These are phyloP conservation scores for Solenopsis fugax DNA, from an alignment of 1,140 invertebrate species.

Conservation along the genomic window DNA sequence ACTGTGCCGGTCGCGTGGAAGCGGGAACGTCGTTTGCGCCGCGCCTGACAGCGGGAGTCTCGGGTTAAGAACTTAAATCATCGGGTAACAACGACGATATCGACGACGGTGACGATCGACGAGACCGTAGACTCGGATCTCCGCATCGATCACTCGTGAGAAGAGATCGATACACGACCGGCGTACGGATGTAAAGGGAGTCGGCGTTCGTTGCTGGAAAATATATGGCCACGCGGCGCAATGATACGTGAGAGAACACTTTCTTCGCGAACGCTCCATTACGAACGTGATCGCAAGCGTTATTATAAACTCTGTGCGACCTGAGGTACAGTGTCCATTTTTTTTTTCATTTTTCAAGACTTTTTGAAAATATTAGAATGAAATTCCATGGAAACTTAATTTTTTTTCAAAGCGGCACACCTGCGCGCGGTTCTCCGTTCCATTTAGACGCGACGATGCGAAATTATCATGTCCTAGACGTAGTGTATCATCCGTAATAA, in stretches of 20 bases:
- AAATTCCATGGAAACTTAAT: background rate
- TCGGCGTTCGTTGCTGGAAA: slow-evolving; percentile 62
- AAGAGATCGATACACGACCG: slow-evolving; percentile 74
- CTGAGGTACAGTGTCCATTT: background rate
- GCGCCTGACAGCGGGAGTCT: slow-evolving; percentile 81
- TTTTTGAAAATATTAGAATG: background rate
- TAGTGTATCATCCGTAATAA: slow-evolving; percentile 31
- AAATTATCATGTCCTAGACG: background rate
- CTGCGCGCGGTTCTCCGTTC: background rate
- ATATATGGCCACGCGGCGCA: slow-evolving; percentile 63
- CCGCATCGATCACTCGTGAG: slow-evolving; percentile 76
- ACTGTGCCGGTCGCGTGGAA: slow-evolving; percentile 63
- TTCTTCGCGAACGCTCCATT: slow-evolving; percentile 43
- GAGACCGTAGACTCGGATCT: slow-evolving; percentile 68
- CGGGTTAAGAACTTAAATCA: slow-evolving; percentile 79
- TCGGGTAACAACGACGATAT: slow-evolving; percentile 77
- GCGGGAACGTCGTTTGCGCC: slow-evolving; percentile 77
- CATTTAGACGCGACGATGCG: background rate
- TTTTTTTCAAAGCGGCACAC: background rate
- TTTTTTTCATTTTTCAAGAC: background rate
- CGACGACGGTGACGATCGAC: slow-evolving; percentile 76
- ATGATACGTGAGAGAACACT: slow-evolving; percentile 67
- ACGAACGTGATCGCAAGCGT: background rate
- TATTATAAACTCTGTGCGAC: slow-evolving; percentile 15
- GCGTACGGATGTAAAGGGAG: slow-evolving; percentile 59